A percentile compares a stretch with the other conserved stretches of the same genome.
Conservation (phyloP, 2,888 invertebrate genomes). For the Ferrisia virgata region DNA sequence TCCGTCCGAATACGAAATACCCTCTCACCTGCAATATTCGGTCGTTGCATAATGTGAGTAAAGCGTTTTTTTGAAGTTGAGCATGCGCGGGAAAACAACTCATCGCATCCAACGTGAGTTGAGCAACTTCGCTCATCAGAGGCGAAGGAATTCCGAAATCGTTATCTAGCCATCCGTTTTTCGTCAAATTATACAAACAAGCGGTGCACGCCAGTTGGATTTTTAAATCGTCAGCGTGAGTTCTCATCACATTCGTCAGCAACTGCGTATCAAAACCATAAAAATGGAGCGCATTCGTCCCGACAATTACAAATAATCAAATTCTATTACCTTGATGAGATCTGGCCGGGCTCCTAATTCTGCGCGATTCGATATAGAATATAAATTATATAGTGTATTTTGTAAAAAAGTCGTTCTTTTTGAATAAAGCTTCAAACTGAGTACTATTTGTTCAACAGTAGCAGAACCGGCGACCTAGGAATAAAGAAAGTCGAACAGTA, state of each 20-base stretch:
- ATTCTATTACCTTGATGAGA: constrained; percentile 58
- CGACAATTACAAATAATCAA: no score
- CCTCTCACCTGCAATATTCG: constrained; percentile 64
- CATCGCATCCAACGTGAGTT: constrained; percentile 66
- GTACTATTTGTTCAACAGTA: constrained; percentile 59
- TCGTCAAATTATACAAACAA: constrained; percentile 69
- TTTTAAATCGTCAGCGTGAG: constrained; percentile 59
- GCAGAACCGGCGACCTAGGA: constrained; percentile 59
- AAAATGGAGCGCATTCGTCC: no score
- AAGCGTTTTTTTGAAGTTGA: constrained; percentile 67
- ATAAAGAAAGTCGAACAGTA: not conserved
- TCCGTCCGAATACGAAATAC: not conserved
- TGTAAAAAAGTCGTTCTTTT: constrained; percentile 63
- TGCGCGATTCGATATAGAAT: constrained; percentile 57
- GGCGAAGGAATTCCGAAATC: constrained; percentile 63
- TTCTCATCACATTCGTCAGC: constrained; percentile 54
- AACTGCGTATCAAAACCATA: constrained; percentile 48
- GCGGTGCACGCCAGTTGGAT: constrained; percentile 74
- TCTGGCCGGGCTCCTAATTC: constrained; percentile 59
- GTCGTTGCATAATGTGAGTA: constrained; percentile 72
- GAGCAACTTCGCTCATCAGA: constrained; percentile 61
- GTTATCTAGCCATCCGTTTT: constrained; percentile 55
- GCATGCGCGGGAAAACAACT: constrained; percentile 53
- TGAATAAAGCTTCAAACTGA: constrained; percentile 60
- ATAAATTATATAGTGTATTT: constrained; percentile 66